Conservation (phyloP, 2,113 vertebrate genomes). For the Gavia stellata region DNA sequence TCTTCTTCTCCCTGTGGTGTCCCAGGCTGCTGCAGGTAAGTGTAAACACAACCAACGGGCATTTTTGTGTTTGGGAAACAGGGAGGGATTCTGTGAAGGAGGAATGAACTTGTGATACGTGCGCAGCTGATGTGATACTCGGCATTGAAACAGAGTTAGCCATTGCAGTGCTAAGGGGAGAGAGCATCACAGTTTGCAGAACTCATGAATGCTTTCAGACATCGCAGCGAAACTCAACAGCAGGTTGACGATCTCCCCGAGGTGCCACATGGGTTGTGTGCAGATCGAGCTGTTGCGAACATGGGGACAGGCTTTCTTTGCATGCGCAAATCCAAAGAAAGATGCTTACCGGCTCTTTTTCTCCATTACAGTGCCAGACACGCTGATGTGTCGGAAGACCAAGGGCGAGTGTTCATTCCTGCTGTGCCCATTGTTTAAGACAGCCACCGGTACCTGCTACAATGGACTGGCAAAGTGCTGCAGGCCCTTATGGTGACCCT, state of each 20-base stretch:
- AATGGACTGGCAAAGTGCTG: not conserved
- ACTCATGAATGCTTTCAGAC: not conserved
- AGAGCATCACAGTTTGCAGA: not conserved
- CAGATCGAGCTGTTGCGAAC: not conserved
- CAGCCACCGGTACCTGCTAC: not conserved
- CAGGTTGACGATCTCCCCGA: not conserved
- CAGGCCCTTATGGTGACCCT: not conserved
- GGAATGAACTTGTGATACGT: accelerated
- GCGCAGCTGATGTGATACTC: not conserved
- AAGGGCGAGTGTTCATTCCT: not conserved
- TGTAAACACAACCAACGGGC: not conserved
- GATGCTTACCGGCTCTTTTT: not conserved
- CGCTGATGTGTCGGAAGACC: not conserved
- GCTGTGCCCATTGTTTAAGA: not conserved
- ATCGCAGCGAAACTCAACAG: not conserved
- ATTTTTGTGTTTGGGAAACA: not conserved
- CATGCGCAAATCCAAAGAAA: accelerated
- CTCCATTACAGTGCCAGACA: not conserved
- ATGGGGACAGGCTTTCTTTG: not conserved
- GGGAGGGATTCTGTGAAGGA: not conserved
- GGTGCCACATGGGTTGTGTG: not conserved
- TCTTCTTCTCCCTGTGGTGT: not conserved
- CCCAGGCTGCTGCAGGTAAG: not conserved
- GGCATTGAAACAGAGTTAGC: too few species aligned
- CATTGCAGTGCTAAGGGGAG: too few species aligned